phyloP scores from a whole-genome alignment of 2,888 invertebrate genomes.

The Caradrina clavipalpis region DNA sequence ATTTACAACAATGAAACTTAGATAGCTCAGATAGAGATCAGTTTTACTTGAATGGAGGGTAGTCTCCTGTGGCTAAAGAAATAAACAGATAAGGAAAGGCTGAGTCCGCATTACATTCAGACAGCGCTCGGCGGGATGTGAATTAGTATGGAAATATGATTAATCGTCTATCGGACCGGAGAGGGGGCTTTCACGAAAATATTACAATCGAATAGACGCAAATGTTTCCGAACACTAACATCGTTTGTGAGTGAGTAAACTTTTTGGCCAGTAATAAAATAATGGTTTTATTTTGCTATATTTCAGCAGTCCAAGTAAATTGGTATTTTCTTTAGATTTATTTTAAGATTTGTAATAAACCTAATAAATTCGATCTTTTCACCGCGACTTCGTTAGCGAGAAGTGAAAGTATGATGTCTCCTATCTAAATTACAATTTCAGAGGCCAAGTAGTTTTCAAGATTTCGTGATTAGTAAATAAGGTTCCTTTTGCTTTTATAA shows the following conservation, averaged over 20 bases:
- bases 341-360: neutral
- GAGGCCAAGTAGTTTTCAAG: too few species aligned
- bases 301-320: neutral
- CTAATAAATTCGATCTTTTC: too few species aligned
- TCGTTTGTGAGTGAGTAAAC: conserved; percentile 17
- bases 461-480: too few species aligned
- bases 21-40: conserved; percentile 42
- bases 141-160: conserved; percentile 60
- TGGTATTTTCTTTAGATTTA: neutral
- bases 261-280: conserved; percentile 7
- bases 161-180: conserved; percentile 48
- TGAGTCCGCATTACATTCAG: conserved; percentile 52
- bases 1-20: conserved; percentile 31
- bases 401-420: too few species aligned
- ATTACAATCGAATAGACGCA: conserved; percentile 36
- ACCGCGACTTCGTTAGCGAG: too few species aligned
- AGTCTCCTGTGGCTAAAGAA: conserved; percentile 43
- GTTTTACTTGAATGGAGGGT: conserved; percentile 32
- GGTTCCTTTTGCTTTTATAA: too few species aligned
- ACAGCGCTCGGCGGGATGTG: conserved; percentile 50
- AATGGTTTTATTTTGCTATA: conserved; percentile 1
- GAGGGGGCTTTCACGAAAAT: conserved; percentile 43
- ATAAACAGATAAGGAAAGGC: conserved; percentile 46
- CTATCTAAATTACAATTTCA: too few species aligned
- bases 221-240: conserved; percentile 34